Evolutionary conservation across 1,140 invertebrate genomes (phyloP).

Genomic region (Lepidurus couesii): DNA sequence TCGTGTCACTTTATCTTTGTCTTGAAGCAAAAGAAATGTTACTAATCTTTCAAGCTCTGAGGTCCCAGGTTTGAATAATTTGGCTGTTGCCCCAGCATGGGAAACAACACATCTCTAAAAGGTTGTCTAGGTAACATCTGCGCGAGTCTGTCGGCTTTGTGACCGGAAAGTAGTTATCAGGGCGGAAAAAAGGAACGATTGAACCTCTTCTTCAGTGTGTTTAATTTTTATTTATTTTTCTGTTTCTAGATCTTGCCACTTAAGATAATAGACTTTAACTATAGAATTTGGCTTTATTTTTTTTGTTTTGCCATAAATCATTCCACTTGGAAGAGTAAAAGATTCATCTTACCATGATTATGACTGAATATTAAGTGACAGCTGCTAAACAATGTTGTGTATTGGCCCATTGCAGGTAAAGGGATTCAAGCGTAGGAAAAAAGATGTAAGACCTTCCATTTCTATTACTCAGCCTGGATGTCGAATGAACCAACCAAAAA

Average conservation of each 20-base stretch:
- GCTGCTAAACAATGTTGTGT: conserved; percentile 11
- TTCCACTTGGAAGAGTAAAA: neutral
- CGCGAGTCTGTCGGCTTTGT: neutral
- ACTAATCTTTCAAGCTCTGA: neutral
- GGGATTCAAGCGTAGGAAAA: conserved; percentile 17
- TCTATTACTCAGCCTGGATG: conserved; percentile 10
- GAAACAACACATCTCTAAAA: neutral
- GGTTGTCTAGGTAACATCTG: conserved; percentile 17
- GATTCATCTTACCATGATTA: neutral
- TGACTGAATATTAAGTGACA: neutral
- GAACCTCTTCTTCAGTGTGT: neutral
- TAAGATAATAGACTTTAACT: neutral
- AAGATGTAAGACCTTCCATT: conserved; percentile 19
- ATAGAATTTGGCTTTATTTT: neutral
- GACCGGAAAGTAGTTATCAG: neutral
- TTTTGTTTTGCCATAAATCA: neutral
- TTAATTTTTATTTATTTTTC: neutral
- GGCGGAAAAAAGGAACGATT: neutral
- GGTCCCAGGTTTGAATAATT: neutral
- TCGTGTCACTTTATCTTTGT: neutral
- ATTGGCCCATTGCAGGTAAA: conserved; percentile 19
- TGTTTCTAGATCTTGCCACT: neutral
- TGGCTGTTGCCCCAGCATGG: neutral
- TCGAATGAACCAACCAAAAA: neutral
- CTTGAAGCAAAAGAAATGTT: neutral